Conservation (phyloP, 92 coral and sea anemone species). For the Bergia sp. region DNA sequence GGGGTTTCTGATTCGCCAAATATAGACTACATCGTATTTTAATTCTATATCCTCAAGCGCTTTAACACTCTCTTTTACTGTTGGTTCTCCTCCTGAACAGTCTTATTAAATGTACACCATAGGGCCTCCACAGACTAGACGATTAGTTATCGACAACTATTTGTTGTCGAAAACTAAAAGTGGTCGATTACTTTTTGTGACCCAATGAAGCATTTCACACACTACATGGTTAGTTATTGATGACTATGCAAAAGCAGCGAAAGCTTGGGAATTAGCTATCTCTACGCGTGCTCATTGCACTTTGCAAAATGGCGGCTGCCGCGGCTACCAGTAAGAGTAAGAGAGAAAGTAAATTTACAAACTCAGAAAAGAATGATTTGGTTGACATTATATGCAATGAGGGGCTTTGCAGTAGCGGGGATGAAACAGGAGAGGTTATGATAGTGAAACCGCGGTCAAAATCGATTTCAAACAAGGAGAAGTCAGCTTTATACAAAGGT, state of each 20-base stretch:
- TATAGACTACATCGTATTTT: too few relatives aligned
- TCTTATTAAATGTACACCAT: too few relatives aligned
- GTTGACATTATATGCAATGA: neutral
- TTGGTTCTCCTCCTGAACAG: too few relatives aligned
- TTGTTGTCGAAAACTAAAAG: neutral
- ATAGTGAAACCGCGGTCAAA: neutral
- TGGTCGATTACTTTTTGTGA: conserved; percentile 3
- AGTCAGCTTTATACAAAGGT: conserved; percentile 10
- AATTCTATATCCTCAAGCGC: too few relatives aligned
- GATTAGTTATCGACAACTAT: neutral
- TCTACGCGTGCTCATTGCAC: neutral
- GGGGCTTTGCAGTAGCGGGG: too few relatives aligned
- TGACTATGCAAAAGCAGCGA: conserved; percentile 1
- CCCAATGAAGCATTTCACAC: conserved; percentile 8
- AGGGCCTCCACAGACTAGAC: too few relatives aligned
- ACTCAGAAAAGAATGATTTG: conserved; percentile 2
- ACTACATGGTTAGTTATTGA: conserved; percentile 1
- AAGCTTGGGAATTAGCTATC: conserved; percentile 3
- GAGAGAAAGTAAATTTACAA: neutral
- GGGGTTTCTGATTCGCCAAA: too few relatives aligned
- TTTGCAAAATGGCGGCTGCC: neutral
- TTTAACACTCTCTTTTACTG: too few relatives aligned
- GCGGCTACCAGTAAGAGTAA: neutral
- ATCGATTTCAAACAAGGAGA: conserved; percentile 7
- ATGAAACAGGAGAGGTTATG: neutral